Percentiles rank a stretch among this genome's conserved stretches.
Conservation (phyloP, 1,140 invertebrate genomes). For the Orchestia grillus region DNA sequence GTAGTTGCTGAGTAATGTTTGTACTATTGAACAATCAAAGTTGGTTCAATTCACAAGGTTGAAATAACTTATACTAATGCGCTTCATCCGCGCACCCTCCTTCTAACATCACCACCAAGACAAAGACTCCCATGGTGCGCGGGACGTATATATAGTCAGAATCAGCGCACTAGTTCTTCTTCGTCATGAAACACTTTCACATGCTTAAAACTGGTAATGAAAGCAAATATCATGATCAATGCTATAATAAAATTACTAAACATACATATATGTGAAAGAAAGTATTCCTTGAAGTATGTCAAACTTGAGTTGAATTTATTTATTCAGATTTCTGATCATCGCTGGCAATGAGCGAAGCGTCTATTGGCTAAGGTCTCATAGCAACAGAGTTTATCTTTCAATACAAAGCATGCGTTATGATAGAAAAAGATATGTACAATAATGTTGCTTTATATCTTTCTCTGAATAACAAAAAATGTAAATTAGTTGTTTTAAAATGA, state of each 20-base stretch:
- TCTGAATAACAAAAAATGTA: neutral
- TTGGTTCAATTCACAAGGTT: neutral
- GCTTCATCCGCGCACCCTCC: conserved; percentile 9
- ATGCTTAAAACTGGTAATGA: neutral
- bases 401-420: neutral
- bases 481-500: neutral
- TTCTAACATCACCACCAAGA: conserved; percentile 12
- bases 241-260: neutral
- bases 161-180: neutral
- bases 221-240: neutral
- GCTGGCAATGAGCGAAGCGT: neutral
- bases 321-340: neutral
- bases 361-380: neutral
- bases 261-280: neutral
- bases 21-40: conserved; percentile 29
- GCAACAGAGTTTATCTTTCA: neutral
- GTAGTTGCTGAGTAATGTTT: conserved; percentile 14
- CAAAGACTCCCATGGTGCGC: neutral
- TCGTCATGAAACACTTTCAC: neutral
- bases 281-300: neutral
- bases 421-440: neutral
- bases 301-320: neutral
- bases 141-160: neutral
- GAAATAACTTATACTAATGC: conserved; percentile 42
- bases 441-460: neutral